phyloP scores from a whole-genome alignment of 2,888 invertebrate genomes.

The Xestia c-nigrum region DNA sequence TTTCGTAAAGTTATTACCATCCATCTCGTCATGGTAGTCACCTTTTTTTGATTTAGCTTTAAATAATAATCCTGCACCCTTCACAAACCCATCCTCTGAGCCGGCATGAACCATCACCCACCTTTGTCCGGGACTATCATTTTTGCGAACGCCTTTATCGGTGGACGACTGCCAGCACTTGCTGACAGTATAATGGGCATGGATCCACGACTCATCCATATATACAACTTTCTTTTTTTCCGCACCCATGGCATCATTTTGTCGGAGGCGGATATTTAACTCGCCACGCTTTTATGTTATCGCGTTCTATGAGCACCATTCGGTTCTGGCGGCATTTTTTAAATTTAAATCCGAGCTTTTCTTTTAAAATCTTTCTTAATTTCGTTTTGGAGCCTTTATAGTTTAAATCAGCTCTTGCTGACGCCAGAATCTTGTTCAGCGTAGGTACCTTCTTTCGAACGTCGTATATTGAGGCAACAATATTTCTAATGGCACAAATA shows the following conservation, averaged over 20 bases:
- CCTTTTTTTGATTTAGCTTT: conserved; percentile 33
- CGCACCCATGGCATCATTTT: conserved; percentile 51
- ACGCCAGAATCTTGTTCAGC: no score
- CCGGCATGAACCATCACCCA: conserved; percentile 48
- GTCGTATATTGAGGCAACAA: conserved; percentile 36
- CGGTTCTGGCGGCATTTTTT: conserved; percentile 41
- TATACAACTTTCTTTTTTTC: conserved; percentile 44
- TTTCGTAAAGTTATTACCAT: conserved; percentile 32
- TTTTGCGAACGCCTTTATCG: conserved; percentile 34
- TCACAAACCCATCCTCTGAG: conserved; percentile 46
- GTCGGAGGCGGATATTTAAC: conserved; percentile 25
- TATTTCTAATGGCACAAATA: conserved; percentile 35
- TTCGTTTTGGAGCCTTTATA: conserved; percentile 15
- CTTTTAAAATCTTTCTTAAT: conserved; percentile 21
- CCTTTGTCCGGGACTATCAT: conserved; percentile 27
- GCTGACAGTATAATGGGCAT: conserved; percentile 51
- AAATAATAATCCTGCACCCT: conserved; percentile 41
- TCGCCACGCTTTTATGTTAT: conserved; percentile 37
- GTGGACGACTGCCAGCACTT: conserved; percentile 56
- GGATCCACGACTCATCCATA: conserved; percentile 61
- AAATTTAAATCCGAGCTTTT: conserved; percentile 37
- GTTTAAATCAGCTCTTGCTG: no score
- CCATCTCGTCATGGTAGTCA: conserved; percentile 45
- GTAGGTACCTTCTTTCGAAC: conserved; percentile 47
- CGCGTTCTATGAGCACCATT: conserved; percentile 4